Percentiles rank a stretch among this genome's conserved stretches.
phyloP scores from a whole-genome alignment of 2,888 invertebrate genomes.

The Tipula lateralis region DNA sequence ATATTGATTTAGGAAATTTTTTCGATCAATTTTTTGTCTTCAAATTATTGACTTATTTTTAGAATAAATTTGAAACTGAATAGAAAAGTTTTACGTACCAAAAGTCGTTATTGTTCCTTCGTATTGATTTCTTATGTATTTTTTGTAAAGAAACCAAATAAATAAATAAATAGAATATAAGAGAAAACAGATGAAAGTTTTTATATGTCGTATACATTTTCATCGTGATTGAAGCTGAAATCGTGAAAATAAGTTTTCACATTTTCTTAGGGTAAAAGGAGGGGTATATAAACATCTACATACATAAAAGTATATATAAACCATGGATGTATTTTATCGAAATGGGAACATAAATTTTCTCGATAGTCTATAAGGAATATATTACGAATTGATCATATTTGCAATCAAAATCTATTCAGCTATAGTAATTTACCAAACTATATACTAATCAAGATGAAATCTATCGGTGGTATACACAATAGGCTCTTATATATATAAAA shows the following conservation, averaged over 20 bases:
- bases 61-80: conserved; percentile 11
- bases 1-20: neutral
- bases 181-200: neutral
- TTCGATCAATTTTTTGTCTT: neutral
- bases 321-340: no score
- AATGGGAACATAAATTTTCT: neutral
- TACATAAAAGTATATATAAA: no score
- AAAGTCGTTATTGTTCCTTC: neutral
- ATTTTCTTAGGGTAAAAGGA: neutral
- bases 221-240: neutral
- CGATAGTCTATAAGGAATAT: neutral
- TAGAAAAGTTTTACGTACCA: neutral
- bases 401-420: neutral
- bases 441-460: neutral
- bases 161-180: neutral
- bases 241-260: neutral
- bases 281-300: neutral
- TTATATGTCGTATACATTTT: neutral
- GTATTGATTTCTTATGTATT: neutral
- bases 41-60: neutral
- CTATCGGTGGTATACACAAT: neutral
- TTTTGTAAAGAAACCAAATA: neutral
- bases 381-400: neutral
- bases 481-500: no score
- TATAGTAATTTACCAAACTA: neutral